These are phyloP conservation scores for Imbricaverruca yamaguchii DNA, from an alignment of 2,888 invertebrate species.

Conservation along the genomic window DNA sequence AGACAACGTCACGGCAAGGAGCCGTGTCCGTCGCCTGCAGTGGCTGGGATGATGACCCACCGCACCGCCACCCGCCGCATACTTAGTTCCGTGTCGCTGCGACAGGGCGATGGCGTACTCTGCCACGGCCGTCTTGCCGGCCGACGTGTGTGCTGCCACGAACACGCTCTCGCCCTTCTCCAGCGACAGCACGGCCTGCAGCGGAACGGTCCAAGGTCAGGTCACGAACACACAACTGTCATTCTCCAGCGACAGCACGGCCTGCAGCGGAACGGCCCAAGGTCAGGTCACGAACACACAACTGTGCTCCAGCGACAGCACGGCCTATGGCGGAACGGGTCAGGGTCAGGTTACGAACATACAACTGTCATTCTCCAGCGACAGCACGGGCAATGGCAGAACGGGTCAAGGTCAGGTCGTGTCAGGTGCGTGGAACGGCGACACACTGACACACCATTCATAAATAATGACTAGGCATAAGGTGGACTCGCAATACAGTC, in stretches of 20 bases:
- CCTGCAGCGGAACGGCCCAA: conserved; percentile 44
- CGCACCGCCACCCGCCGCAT: conserved; percentile 25
- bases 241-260: conserved; percentile 86
- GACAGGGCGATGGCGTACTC: conserved; percentile 98
- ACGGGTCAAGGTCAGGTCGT: too few relatives aligned
- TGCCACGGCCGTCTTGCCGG: conserved; percentile 97
- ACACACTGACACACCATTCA: too few relatives aligned
- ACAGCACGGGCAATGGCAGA: too few relatives aligned
- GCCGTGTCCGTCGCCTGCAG: too few relatives aligned
- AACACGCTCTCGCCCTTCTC: conserved; percentile 94
- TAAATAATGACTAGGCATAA: too few relatives aligned
- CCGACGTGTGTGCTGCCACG: conserved; percentile 98
- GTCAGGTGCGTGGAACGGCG: too few relatives aligned
- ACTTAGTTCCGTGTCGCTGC: conserved; percentile 80
- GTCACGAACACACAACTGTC: too few relatives aligned
- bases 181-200: conserved; percentile 76
- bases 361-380: too few relatives aligned
- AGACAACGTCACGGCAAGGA: too few relatives aligned
- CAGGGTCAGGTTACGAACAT: too few relatives aligned
- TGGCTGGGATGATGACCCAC: too few relatives aligned
- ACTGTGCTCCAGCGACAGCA: conserved; percentile 83
- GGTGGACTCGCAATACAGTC: too few relatives aligned
- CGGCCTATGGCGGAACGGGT: conserved; percentile 52
- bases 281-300: conserved; percentile 83
- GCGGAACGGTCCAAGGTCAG: neutral